Percentiles rank a stretch among this genome's conserved stretches.
These are phyloP conservation scores for Agrochola litura DNA, from an alignment of 2,888 invertebrate genomes.

Conservation along the genomic window DNA sequence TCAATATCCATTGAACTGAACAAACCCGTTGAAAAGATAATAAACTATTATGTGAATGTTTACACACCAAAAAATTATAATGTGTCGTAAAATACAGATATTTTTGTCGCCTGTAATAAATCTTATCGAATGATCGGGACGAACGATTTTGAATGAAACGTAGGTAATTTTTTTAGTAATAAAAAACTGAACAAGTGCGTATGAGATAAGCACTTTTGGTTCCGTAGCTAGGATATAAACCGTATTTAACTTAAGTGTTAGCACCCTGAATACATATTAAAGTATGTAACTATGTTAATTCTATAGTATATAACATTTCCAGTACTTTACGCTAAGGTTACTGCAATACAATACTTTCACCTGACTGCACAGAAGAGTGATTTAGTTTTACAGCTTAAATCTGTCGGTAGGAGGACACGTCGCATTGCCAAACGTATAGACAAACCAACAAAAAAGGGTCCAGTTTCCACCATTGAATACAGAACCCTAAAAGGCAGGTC, in stretches of 20 bases:
- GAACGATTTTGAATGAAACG: conserved; percentile 68
- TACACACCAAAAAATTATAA: conserved; percentile 54
- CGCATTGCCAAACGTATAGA: neutral
- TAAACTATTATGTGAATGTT: conserved; percentile 41
- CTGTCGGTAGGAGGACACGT: neutral
- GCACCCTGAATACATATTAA: neutral
- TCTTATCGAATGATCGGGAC: conserved; percentile 68
- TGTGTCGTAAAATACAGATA: conserved; percentile 52
- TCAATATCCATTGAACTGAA: conserved; percentile 32
- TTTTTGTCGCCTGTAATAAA: conserved; percentile 66
- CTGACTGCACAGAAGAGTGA: neutral
- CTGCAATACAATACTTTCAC: neutral
- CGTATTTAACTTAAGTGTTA: neutral
- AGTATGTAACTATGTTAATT: neutral
- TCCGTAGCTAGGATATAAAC: conserved; percentile 8
- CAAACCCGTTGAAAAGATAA: conserved; percentile 45
- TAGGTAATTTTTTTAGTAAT: conserved; percentile 62
- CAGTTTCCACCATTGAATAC: neutral
- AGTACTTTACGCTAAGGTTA: neutral
- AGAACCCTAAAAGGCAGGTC: conserved; percentile 63
- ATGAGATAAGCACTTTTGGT: neutral
- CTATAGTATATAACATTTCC: neutral
- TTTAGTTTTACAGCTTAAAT: neutral
- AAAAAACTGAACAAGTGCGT: conserved; percentile 43
- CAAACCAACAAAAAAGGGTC: neutral